Percentiles rank a stretch among this genome's conserved stretches.
These are phyloP conservation scores for Epinotia nisella DNA, from an alignment of 2,888 invertebrate genomes.

Conservation along the genomic window DNA sequence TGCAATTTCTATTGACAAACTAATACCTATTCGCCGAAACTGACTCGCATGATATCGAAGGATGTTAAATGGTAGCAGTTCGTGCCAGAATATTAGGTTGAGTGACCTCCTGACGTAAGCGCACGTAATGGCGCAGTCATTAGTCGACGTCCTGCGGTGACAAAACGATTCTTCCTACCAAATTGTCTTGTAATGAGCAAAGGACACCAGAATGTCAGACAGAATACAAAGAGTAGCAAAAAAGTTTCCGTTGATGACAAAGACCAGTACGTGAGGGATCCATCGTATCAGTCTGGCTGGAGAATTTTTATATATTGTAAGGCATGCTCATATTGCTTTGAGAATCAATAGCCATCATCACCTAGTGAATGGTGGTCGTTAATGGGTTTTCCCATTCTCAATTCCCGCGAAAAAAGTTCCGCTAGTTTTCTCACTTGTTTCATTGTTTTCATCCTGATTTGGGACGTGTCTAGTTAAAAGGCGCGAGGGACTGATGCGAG, in stretches of 20 bases:
- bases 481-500: constrained; percentile 47
- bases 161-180: constrained; percentile 56
- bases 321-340: constrained; percentile 1
- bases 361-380: background rate
- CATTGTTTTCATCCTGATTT: constrained; percentile 31
- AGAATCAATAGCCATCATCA: background rate
- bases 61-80: constrained; percentile 53
- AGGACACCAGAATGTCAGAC: constrained; percentile 41
- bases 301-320: background rate
- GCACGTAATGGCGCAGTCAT: constrained; percentile 57
- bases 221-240: constrained; percentile 30
- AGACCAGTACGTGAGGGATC: constrained; percentile 26
- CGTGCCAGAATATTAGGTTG: constrained; percentile 63
- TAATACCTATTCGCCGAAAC: constrained; percentile 54
- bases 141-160: constrained; percentile 69
- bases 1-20: constrained; percentile 15
- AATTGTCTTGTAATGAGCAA: constrained; percentile 63
- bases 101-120: constrained; percentile 66
- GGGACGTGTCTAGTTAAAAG: constrained; percentile 50
- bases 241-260: constrained; percentile 17
- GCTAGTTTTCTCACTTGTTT: constrained; percentile 25
- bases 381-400: constrained; percentile 10
- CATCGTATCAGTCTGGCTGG: background rate
- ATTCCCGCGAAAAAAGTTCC: background rate
- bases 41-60: constrained; percentile 54